Evolutionary conservation across 2,888 invertebrate species (phyloP).

Genomic region (Folsomia manolachei): DNA sequence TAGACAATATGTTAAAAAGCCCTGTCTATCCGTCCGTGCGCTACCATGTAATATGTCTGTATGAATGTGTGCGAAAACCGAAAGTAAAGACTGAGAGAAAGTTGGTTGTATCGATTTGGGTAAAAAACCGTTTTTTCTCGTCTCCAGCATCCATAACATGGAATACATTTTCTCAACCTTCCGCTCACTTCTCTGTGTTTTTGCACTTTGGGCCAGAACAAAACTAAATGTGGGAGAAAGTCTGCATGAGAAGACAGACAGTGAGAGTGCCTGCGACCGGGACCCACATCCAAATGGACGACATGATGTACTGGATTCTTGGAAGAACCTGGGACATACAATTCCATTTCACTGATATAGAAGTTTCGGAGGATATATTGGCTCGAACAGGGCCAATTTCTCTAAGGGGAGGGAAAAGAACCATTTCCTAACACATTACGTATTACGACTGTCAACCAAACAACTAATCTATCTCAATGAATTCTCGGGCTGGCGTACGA

Average conservation of each 20-base stretch:
- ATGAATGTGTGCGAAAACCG: conserved; percentile 5
- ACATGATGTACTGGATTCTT: neutral
- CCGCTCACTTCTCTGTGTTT: neutral
- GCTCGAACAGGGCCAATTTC: conserved; percentile 3
- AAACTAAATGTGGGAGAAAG: neutral
- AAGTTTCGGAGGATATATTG: neutral
- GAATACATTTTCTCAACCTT: conserved; percentile 15
- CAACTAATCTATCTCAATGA: conserved; percentile 41
- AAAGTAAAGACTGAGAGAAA: conserved; percentile 6
- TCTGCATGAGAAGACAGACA: too few relatives aligned
- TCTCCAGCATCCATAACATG: neutral
- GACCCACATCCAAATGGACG: neutral
- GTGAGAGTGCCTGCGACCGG: neutral
- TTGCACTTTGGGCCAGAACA: neutral
- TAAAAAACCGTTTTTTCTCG: conserved; percentile 10
- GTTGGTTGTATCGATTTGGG: conserved; percentile 12
- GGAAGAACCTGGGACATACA: neutral
- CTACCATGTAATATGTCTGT: neutral
- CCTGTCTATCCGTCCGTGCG: neutral
- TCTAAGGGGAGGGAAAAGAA: conserved; percentile 16
- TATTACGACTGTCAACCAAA: conserved; percentile 38
- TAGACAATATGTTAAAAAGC: conserved; percentile 23
- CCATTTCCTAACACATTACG: conserved; percentile 26
- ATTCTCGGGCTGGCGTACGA: conserved; percentile 13
- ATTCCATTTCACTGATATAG: neutral